Base-by-base conservation (phyloP, 1,140 invertebrate species). In the Macrobrachium rosenbergii region DNA sequence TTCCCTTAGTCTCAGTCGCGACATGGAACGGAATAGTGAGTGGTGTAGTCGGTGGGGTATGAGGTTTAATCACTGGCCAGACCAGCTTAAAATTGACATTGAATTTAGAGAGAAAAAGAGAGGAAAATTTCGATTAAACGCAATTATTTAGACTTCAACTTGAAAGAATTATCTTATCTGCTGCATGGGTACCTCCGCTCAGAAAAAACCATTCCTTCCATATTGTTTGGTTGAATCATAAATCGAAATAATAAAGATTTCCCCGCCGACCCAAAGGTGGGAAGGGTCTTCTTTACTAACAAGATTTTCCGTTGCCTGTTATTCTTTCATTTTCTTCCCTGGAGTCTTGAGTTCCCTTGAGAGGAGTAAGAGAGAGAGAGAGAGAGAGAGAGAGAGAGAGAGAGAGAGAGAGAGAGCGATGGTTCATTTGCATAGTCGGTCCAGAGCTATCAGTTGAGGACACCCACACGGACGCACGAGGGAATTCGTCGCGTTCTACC, bases 281-380 rank as follows among this genome's bases (percentile, higher is more conserved):
- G 52, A 52, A 52, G 52, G 52, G 52, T 12, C 52, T 52, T 2
- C 52, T 52, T 52, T 52, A 10, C 52, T 52, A 52, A 52, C 52
- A 52, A 52, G 52, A 52, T 52, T 52, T 52, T 52, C 12, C 8
- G 52, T 52, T 52, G 8, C 52, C 52, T 72, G 67, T 72, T 72
- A 72, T 72, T 72, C 37, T 72, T 72, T 37, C 67, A 72, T 72
- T 72, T 72, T 37, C 67, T 37, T 72, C 21, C 67, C 21, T 12
- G 67, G 67, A 72, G 19, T 16, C 52, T 52, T 52, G 7, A 17
- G 10, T 7, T 23, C n/a, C 8, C 17, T 23, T 8, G 17, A 17
- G 21, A 10, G 21, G 43, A 76, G n/a, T 12, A n/a, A 76, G 17
- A 45, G 73, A 76, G 37, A 45, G 17, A 76, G n/a, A 5, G 73